Evolutionary conservation across 2,888 invertebrate species (phyloP), one percentile per base, ranked within the genome.

Genomic region (Sphinx pinastri): DNA sequence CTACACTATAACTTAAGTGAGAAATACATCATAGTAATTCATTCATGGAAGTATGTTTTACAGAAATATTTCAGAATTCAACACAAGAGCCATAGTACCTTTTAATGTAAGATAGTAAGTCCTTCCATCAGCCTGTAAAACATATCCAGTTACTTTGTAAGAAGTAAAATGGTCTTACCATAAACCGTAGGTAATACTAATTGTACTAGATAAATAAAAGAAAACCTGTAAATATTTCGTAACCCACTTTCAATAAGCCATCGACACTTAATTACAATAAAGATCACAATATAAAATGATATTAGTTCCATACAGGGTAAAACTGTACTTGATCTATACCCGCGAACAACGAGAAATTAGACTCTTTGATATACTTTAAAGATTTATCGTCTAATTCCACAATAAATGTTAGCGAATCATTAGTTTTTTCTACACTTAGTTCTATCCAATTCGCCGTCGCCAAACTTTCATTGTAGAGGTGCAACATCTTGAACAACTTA

Each of bases 311-410:
- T 11, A 81, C 67, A 25, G 82, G 70, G 72, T 72, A 83, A 68
- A 89, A 89, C 14, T 76, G 71, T 0, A 84, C 81, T 54, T 80
- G 84, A 73, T 90, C 91, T 0, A 87, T 73, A 2, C 92, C 91
- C 8, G 81, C 83, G 57, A 79, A 84, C 31, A 91, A 74, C 1
- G 75, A 71, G 60, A 86, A 86, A 14, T 81, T 76, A 0, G 80
- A 76, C 5, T 78, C 67, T 38, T 77, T 74, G 31, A 91, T 79
- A 75, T 77, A 85, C 2, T 82, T 73, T 57, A 81, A 81, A 0
- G 88, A 88, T 19, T 72, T 38, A 2, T 74, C 69, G 70, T 91
- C 88, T 6, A 91, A 74, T 31, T 79, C 76, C 0, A 87, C 73
- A 0, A 72, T 63, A 49, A 84, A 72, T 11, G 80, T 59, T 1